Evolutionary conservation across 2,888 invertebrate species (phyloP), one percentile per base, ranked within the genome.

Genomic region (Tromatobia lineatoria): DNA sequence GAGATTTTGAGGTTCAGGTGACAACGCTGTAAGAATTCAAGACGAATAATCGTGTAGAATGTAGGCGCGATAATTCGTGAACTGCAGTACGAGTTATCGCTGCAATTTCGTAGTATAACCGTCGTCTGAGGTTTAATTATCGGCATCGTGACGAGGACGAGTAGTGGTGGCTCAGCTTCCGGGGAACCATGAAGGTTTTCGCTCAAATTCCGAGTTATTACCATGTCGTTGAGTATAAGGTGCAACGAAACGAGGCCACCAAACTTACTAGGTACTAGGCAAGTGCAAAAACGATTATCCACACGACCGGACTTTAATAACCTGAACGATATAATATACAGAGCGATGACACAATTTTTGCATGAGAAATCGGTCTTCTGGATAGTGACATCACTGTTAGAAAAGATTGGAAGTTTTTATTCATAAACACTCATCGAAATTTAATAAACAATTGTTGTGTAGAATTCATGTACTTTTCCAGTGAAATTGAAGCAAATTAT

Each of bases 61-160:
- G 66, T 80, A 45, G 50, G 50, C 25, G 66, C 81, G 83, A 85
- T 84, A 85, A 85, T 83, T 78, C 79, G 61, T 23, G 50, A 82
- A 82, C 66, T 75, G 50, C 67, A 20, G 61, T 78, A 80, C 73
- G 80, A 76, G 82, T 86, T 85, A 88, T 86, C 83, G 88, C 76
- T 57, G 61, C 82, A 87, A 85, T 88, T 87, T 87, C 79, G 80
- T 79, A 83, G 71, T 78, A 86, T 83, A 81, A 78, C 64, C 80
- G 74, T 84, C 81, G 77, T 47, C 74, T 50, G 45, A 66, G 66
- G 75, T 81, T 79, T 85, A 85, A 85, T 85, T 85, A 82, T 85
- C 85, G 83, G 78, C 42, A 78, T 67, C 77, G 54, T 69, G 74
- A 67, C 57, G 69, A 42, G 69, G 57, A 77, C 47, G 77, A 57